phyloP scores from a whole-genome alignment of 2,797 vertebrate genomes.

The Myoxocephalus aenaeus region DNA sequence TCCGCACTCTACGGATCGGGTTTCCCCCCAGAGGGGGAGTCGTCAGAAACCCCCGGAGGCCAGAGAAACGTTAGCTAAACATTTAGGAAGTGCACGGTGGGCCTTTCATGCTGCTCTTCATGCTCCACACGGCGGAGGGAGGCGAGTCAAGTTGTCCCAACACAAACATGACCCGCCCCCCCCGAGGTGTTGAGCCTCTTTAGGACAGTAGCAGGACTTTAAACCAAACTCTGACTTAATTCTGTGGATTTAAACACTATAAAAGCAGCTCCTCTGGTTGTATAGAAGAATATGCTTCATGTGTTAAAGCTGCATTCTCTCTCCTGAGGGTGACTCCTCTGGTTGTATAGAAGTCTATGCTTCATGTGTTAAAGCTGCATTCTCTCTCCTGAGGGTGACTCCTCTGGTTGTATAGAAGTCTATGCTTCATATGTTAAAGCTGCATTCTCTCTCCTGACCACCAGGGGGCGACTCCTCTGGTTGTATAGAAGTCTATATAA shows the following conservation, averaged over 20 bases:
- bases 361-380: too few relatives aligned
- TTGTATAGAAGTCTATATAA: too few relatives aligned
- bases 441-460: too few relatives aligned
- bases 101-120: neutral
- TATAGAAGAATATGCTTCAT: too few relatives aligned
- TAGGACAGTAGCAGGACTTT: neutral
- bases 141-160: neutral
- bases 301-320: too few relatives aligned
- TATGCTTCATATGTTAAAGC: too few relatives aligned
- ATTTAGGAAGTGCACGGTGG: slow-evolving; percentile 37
- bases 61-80: slow-evolving; percentile 48
- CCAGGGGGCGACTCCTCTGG: too few relatives aligned
- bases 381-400: too few relatives aligned
- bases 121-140: too few relatives aligned
- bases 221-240: neutral
- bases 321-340: too few relatives aligned
- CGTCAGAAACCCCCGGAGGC: slow-evolving; percentile 45
- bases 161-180: neutral
- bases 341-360: too few relatives aligned
- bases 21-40: neutral
- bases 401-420: too few relatives aligned
- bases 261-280: neutral
- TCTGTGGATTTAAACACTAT: neutral
- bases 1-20: slow-evolving; percentile 7
- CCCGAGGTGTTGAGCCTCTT: neutral